Conservation (phyloP, 1,140 invertebrate species). For the Diabrotica undecimpunctata region DNA sequence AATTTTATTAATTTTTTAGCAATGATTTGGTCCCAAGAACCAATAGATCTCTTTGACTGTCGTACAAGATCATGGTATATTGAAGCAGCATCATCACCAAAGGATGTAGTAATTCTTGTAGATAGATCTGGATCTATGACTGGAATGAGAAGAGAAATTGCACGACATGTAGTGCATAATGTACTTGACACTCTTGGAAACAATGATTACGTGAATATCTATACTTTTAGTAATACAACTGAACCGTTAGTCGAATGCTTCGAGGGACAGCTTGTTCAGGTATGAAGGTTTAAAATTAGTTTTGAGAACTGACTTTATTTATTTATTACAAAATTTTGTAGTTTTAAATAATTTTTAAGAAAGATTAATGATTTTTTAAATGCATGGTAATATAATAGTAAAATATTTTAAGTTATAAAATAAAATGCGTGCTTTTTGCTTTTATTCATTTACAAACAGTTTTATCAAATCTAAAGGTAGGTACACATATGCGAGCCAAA, state of each 20-base stretch:
- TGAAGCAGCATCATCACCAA: conserved; percentile 84
- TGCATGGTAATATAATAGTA: too few relatives aligned
- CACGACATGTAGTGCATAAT: conserved; percentile 78
- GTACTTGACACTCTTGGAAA: conserved; percentile 90
- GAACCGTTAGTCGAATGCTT: conserved; percentile 84
- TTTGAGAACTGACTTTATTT: too few relatives aligned
- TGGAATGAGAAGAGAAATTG: conserved; percentile 80
- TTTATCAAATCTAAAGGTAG: too few relatives aligned
- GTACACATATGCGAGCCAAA: too few relatives aligned
- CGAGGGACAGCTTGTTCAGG: conserved; percentile 68
- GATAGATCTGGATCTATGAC: conserved; percentile 93
- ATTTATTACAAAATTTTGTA: too few relatives aligned
- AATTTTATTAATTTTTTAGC: conserved; percentile 31
- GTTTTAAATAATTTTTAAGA: too few relatives aligned
- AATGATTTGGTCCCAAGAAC: conserved; percentile 47
- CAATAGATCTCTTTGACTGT: conserved; percentile 74
- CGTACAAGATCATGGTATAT: conserved; percentile 86
- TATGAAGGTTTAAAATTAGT: conserved; percentile 24
- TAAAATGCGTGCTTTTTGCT: too few relatives aligned
- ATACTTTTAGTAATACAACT: conserved; percentile 57
- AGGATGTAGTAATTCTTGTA: conserved; percentile 86
- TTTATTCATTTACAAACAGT: too few relatives aligned
- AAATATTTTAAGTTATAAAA: too few relatives aligned
- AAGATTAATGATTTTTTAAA: too few relatives aligned
- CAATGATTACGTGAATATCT: conserved; percentile 91